Evolutionary conservation across 2,888 invertebrate species (phyloP).

Genomic region (Erebia palarica): DNA sequence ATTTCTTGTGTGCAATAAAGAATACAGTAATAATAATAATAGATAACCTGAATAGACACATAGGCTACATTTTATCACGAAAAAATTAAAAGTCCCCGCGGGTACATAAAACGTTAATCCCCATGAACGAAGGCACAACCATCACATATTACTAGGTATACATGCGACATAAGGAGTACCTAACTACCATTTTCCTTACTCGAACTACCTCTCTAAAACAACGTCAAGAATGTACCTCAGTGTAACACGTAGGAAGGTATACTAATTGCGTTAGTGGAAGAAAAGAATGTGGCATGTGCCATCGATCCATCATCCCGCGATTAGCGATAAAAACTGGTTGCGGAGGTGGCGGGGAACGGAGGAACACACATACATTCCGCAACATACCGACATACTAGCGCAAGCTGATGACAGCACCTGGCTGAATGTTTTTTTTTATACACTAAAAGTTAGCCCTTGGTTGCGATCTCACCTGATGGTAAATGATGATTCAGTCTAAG

Average conservation of each 20-base stretch:
- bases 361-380: slow-evolving; percentile 4
- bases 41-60: too few relatives aligned
- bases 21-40: too few relatives aligned
- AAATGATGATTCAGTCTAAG: too few relatives aligned
- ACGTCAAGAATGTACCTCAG: neutral
- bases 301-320: slow-evolving; percentile 29
- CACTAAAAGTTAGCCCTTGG: too few relatives aligned
- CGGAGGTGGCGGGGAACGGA: slow-evolving; percentile 11
- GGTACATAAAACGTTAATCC: too few relatives aligned
- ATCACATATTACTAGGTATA: neutral
- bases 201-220: neutral
- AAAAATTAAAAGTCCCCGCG: too few relatives aligned
- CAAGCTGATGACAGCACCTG: slow-evolving; percentile 11
- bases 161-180: neutral
- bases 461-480: too few relatives aligned
- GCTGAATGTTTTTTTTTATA: too few relatives aligned
- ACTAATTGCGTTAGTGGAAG: slow-evolving; percentile 14
- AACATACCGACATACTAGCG: slow-evolving; percentile 13
- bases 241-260: slow-evolving; percentile 4
- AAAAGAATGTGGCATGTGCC: slow-evolving; percentile 26
- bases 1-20: too few relatives aligned
- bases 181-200: neutral
- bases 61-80: too few relatives aligned
- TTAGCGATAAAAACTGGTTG: slow-evolving; percentile 29
- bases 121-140: too few relatives aligned